Base-by-base conservation (phyloP, 1,140 invertebrate genomes). In the Nomia melanderi region DNA sequence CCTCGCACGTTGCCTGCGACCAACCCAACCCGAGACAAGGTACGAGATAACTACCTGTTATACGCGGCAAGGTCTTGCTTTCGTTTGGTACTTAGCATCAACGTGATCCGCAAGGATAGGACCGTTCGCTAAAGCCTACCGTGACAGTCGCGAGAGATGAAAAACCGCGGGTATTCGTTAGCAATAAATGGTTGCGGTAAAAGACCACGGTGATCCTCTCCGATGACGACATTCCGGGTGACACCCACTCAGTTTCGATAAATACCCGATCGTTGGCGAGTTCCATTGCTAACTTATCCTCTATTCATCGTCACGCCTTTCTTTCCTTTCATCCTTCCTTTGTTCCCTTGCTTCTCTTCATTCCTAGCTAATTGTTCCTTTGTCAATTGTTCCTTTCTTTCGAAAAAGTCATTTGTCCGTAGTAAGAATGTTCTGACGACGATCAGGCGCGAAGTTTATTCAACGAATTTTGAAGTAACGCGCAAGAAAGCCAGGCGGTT, bases 21-120 rank as follows among this genome's bases (percentile, higher is more conserved):
- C 62, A 72, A 25, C 39, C 39, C 17, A 53, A 17, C 14, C 20
- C 41, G 27, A 25, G 36, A 83, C 69, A 76, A 83, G 81, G 81
- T 83, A 78, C 56, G 80, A 78, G 47, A 25, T n/a, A 72, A 72
- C 56, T 53, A 72, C 57, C 44, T 54, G 67, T 54, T 53, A 72
- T 29, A 33, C 59, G 31, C 57, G 41, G 33, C 33, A 36, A 20
- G n/a, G n/a, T n/a, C n/a, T n/a, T 11, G 17, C 11, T 47, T 12
- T 47, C 44, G n/a, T n/a, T n/a, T n/a, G 44, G 44, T 2, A 47
- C 44, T 47, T 47, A n/a, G 44, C 33, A 36, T 36, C 33, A 3
- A 36, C 8, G 3, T 3, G 33, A 3, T 36, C 33, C 33, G 33
- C n/a, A n/a, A n/a, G n/a, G n/a, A n/a, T n/a, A n/a, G n/a, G n/a